These are phyloP conservation scores for Sinocyclocheilus anshuiensis DNA, from an alignment of 2,113 vertebrate species.

Conservation along the genomic window DNA sequence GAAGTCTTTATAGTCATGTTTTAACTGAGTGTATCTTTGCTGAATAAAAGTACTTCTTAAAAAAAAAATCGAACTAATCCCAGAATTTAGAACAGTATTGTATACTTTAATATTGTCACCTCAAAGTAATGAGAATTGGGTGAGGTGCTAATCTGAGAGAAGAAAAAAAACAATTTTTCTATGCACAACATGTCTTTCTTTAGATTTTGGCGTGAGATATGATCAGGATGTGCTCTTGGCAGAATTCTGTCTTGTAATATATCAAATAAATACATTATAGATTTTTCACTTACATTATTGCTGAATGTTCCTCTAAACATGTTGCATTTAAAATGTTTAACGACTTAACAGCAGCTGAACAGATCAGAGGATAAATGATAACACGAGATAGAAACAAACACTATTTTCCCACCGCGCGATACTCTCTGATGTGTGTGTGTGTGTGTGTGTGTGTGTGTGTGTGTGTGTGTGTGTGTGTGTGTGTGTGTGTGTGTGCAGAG, in stretches of 20 bases:
- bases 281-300: not conserved
- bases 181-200: not conserved
- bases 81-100: not conserved
- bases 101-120: not conserved
- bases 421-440: not conserved
- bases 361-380: not conserved
- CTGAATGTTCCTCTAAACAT: not conserved
- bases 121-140: not conserved
- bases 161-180: too few species aligned
- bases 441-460: too few species aligned
- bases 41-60: too few species aligned
- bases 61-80: not conserved
- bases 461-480: too few species aligned
- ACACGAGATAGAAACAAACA: not conserved
- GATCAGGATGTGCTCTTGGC: not conserved
- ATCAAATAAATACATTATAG: not conserved
- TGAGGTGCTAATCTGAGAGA: not conserved
- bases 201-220: not conserved
- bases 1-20: not conserved
- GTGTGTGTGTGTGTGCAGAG: not conserved
- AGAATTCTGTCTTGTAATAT: not conserved
- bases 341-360: not conserved
- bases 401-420: not conserved
- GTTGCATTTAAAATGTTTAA: not conserved
- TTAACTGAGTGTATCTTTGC: not conserved